Evolutionary conservation across 2,797 vertebrate genomes (phyloP), one percentile per base, ranked within the genome.

Genomic region (Malurus splendens): DNA sequence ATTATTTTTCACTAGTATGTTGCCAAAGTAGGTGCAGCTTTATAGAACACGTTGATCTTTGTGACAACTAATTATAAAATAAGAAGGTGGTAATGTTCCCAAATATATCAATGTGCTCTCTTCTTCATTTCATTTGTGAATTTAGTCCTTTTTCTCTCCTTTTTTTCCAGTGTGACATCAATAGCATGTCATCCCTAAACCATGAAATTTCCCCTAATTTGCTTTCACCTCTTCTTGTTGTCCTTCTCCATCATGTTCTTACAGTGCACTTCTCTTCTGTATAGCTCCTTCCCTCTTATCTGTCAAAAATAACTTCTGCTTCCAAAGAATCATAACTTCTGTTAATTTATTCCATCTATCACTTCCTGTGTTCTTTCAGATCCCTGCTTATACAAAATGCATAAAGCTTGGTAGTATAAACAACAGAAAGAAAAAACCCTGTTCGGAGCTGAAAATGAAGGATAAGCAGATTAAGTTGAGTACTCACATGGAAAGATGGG

Each of bases 51-150:
- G 2, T 83, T 87, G 84, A 89, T 90, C 90, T 90, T 81, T 86
- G 52, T 86, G 92, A 83, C 80, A 91, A 47, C 82, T 93, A 89
- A 91, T 90, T 95, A 70, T 90, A 73, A 87, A 92, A 76, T 73
- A 86, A 73, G 65, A 66, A 73, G 73, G 47, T 90, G 66, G 56
- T 71, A 83, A 81, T 76, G 82, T 90, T 86, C 70, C 38, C 4
- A 9, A 79, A 72, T 82, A 50, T 52, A 72, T 91, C 32, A 55
- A 10, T 81, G 70, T 59, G 48, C 39, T 92, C 44, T 70, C 18
- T 80, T 84, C 54, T 84, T 66, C 25, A 12, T 83, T 90, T 44
- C n/a, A 48, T 81, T 87, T 92, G 38, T 89, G 41, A 55, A 64
- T 93, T 59, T 4, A 71, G n/a, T 75, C 24, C 38, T 16, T 74